Base-by-base conservation (phyloP, 2,888 invertebrate genomes). In the Molanna angustata region DNA sequence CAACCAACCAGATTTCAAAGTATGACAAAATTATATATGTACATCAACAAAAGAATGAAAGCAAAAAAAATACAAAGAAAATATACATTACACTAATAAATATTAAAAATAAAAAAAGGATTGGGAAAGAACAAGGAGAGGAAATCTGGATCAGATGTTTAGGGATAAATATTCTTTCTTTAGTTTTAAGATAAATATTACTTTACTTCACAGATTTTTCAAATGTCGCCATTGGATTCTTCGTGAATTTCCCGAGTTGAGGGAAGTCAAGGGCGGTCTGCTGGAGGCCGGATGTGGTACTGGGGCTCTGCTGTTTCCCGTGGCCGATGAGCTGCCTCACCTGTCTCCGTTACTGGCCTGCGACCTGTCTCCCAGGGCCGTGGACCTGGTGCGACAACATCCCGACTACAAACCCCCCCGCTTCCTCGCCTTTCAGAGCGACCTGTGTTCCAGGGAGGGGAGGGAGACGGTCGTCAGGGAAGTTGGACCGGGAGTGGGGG, bases 181-280 rank as follows among this genome's bases (percentile, higher is more conserved):
- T n/a, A n/a, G n/a, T n/a, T n/a, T n/a, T n/a, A n/a, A 41, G 3
- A 13, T 3, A 20, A 3, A 7, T 18, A 43, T 43, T 35, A 39
- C 11, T 18, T 22, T n/a, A 19, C n/a, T 17, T 32, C 19, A 35
- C 4, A 52, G 42, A 19, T 97, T 98, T 70, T 98, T 96, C 66
- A 91, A 91, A 70, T 94, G 97, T 71, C 81, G 97, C 13, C 94
- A 94, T 67, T 98, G 99, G 99, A 97, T 95, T 1, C 90, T 88
- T 56, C 79, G 94, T 65, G 99, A 99, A 76, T 96, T 99, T 74
- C 75, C 84, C 62, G 93, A 94, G 66, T 74, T 96, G 13, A 37
- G 16, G 73, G 75, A 50, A 76, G 73, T 49, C 67, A 73, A 69
- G 61, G 80, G 66, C 72, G 82, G 51, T 79, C 80, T 90, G 45